phyloP scores from a whole-genome alignment of 2,888 invertebrate genomes.

The Trachelus tabidus region DNA sequence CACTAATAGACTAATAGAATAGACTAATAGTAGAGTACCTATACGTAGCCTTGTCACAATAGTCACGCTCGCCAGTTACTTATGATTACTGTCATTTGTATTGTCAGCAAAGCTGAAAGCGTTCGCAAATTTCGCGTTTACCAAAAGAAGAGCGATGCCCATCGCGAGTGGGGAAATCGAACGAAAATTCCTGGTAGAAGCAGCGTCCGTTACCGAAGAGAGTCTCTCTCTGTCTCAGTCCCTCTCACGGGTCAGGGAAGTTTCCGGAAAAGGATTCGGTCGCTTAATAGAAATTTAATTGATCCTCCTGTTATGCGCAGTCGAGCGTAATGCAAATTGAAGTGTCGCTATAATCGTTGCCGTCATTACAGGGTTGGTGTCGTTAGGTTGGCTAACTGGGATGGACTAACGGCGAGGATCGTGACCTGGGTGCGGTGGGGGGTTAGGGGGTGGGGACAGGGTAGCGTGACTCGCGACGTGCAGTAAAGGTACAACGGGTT shows the following conservation, averaged over 20 bases:
- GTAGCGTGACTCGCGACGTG: slow-evolving; percentile 11
- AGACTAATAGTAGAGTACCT: not conserved
- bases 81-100: not conserved
- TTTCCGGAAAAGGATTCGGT: slow-evolving; percentile 40
- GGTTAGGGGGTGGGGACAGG: slow-evolving; percentile 33
- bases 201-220: not conserved
- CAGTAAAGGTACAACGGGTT: slow-evolving; percentile 11
- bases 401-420: slow-evolving; percentile 4
- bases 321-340: slow-evolving; percentile 60
- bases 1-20: not conserved
- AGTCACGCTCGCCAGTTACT: not conserved
- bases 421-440: slow-evolving; percentile 13
- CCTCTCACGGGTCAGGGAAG: slow-evolving; percentile 1
- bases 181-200: not conserved
- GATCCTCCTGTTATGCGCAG: slow-evolving; percentile 60
- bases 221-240: not conserved
- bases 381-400: not conserved
- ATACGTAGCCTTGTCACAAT: not conserved
- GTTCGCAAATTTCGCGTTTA: not conserved
- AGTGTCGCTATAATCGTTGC: slow-evolving; percentile 25
- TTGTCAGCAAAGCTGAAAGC: not conserved
- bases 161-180: not conserved
- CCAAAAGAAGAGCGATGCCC: not conserved
- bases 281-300: slow-evolving; percentile 64
- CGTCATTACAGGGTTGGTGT: not conserved